Evolutionary conservation across 2,797 vertebrate species (phyloP).

Genomic region (Paratrypauchen microcephalus): DNA sequence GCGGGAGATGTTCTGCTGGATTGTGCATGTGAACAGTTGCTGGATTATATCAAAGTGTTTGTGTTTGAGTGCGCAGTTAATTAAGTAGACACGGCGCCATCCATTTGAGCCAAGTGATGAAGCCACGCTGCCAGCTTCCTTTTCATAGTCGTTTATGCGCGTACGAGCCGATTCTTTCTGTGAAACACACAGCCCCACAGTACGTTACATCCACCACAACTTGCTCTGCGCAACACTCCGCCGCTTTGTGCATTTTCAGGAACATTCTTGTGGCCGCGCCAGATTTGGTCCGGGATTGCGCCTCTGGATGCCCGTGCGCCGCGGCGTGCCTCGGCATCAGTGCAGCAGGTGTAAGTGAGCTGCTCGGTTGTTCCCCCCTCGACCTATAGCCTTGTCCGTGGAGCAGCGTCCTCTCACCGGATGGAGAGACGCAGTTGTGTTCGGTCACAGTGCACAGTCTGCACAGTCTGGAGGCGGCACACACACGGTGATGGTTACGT

Average conservation of each 20-base stretch:
- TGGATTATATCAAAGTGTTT: not conserved
- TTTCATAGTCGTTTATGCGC: not conserved
- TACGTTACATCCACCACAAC: conserved; percentile 17
- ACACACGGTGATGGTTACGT: conserved; percentile 11
- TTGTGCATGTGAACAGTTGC: conserved; percentile 20
- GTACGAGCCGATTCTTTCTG: not conserved
- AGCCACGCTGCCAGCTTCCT: conserved; percentile 28
- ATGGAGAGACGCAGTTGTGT: conserved; percentile 21
- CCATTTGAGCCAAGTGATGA: conserved; percentile 10
- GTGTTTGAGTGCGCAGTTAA: not conserved
- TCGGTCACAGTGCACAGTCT: conserved; percentile 6
- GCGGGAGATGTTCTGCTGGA: conserved; percentile 22
- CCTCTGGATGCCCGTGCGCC: conserved; percentile 32
- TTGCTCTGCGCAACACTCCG: conserved; percentile 32
- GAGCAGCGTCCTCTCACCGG: conserved; percentile 25
- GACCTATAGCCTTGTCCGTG: not conserved
- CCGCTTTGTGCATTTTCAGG: conserved; percentile 39
- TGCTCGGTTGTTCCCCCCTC: not conserved
- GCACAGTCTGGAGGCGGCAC: conserved; percentile 13
- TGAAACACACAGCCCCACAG: not conserved
- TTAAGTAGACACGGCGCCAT: conserved; percentile 4
- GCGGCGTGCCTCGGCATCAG: conserved; percentile 14
- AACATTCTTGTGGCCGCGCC: conserved; percentile 23
- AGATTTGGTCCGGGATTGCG: conserved; percentile 17
- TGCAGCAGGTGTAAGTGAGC: conserved; percentile 71